phyloP scores from a whole-genome alignment of 2,113 vertebrate genomes.

The Desmodus rotundus region DNA sequence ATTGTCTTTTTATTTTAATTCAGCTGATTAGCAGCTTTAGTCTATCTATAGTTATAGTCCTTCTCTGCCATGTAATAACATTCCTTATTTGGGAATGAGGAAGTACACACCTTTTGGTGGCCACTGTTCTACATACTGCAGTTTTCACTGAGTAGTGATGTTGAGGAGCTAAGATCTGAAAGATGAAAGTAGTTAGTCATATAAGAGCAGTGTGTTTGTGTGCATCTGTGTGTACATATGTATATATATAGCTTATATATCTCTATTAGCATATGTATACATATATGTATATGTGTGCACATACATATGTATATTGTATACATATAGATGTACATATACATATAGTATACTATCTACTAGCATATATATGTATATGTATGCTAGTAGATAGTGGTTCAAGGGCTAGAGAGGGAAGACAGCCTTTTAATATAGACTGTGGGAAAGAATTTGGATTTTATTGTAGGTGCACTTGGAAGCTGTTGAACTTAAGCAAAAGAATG shows the following conservation, averaged over 20 bases:
- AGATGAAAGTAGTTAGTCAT: background rate
- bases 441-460: background rate
- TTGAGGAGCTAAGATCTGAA: background rate
- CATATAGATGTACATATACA: too few relatives aligned
- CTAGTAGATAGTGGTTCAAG: background rate
- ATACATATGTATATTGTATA: rapidly evolving
- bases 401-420: background rate
- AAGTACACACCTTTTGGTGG: background rate
- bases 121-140: background rate
- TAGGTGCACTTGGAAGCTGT: background rate
- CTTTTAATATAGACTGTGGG: background rate
- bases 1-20: background rate
- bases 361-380: too few relatives aligned
- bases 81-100: background rate
- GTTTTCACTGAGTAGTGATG: background rate
- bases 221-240: background rate
- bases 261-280: too few relatives aligned
- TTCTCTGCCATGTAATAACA: background rate
- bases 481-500: background rate
- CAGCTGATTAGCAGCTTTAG: background rate
- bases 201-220: background rate
- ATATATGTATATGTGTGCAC: too few relatives aligned
- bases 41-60: background rate
- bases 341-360: too few relatives aligned
- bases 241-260: too few relatives aligned